phyloP scores from a whole-genome alignment of 2,797 vertebrate species.

The Chaetophractus vellerosus region DNA sequence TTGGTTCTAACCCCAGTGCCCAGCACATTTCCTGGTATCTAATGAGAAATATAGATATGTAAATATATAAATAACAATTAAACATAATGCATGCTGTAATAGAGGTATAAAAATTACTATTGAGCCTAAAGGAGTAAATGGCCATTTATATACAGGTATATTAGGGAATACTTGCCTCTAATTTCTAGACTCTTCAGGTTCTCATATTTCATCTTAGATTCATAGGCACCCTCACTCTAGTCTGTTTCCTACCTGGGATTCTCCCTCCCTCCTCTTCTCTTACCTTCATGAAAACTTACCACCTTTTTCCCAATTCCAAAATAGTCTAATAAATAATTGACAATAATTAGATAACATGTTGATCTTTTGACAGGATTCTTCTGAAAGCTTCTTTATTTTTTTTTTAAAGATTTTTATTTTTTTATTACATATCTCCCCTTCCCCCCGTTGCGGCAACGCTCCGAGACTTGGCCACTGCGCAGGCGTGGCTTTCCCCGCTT shows the following conservation, averaged over 20 bases:
- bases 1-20: not conserved
- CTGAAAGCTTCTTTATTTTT: conserved; percentile 3
- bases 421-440: no score
- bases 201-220: not conserved
- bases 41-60: not conserved
- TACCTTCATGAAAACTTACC: not conserved
- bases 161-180: not conserved
- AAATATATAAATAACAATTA: not conserved
- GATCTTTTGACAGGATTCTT: not conserved
- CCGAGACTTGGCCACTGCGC: no score
- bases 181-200: not conserved
- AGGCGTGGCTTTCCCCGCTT: no score
- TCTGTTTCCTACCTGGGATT: not conserved
- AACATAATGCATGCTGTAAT: not conserved
- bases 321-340: not conserved
- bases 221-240: not conserved
- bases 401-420: no score
- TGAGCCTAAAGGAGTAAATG: not conserved
- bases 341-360: not conserved
- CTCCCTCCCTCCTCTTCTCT: not conserved
- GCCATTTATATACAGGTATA: not conserved
- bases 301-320: not conserved
- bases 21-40: not conserved
- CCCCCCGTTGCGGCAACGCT: no score
- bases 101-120: not conserved